Conservation (phyloP, 2,797 vertebrate species). For the Hephaestus fuliginosus region DNA sequence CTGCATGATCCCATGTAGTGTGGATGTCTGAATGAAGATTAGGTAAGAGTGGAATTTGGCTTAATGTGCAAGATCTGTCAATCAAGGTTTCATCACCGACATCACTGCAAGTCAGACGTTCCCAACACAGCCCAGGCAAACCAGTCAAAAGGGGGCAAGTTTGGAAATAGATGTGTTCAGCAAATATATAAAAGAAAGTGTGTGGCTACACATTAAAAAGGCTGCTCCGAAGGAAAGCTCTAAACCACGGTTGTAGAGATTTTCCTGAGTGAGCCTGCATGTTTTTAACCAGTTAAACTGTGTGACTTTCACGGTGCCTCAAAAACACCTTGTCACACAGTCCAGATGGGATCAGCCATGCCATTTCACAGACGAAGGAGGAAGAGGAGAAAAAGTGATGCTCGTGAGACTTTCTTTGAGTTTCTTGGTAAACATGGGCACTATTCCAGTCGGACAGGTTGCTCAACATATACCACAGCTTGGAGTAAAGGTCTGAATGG, state of each 20-base stretch:
- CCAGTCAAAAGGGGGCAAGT: background rate
- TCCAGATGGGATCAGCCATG: background rate
- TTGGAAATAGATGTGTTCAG: background rate
- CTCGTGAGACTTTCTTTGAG: slow-evolving; percentile 4
- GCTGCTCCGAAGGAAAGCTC: background rate
- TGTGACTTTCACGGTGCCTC: slow-evolving; percentile 8
- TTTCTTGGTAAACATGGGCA: slow-evolving; percentile 14
- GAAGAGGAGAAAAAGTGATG: slow-evolving; percentile 1
- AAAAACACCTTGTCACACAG: slow-evolving; percentile 16
- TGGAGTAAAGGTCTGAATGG: slow-evolving; percentile 27
- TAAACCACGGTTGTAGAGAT: background rate
- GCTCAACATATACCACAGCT: slow-evolving; percentile 27
- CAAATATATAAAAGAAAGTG: background rate
- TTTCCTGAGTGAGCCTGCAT: background rate
- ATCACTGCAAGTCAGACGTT: background rate
- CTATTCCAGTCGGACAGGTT: slow-evolving; percentile 45
- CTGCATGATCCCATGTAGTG: background rate
- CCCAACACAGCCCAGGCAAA: background rate
- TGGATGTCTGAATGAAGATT: background rate
- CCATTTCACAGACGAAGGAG: slow-evolving; percentile 6
- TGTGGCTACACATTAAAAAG: slow-evolving; percentile 3
- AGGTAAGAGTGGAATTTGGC: background rate
- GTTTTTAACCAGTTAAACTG: slow-evolving; percentile 1
- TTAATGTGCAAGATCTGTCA: background rate
- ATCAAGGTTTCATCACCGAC: background rate